These are phyloP conservation scores for Trachelus stipa DNA, from an alignment of 2,888 invertebrate genomes.

Conservation along the genomic window DNA sequence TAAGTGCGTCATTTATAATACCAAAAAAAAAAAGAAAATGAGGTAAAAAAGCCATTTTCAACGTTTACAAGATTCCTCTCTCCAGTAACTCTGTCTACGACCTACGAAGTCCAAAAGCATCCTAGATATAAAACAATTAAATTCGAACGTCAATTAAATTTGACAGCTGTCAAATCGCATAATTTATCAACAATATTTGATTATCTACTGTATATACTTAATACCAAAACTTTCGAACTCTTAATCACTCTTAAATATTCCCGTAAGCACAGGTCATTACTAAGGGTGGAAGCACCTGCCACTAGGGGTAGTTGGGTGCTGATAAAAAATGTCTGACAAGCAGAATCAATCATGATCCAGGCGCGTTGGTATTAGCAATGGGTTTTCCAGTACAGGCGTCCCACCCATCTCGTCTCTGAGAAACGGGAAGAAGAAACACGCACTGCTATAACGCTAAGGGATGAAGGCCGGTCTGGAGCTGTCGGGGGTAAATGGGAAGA, in stretches of 20 bases:
- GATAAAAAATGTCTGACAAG: neutral
- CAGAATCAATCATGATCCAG: slow-evolving; percentile 14
- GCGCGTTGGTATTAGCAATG: neutral
- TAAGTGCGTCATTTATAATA: too few relatives aligned
- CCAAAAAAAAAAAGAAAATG: too few relatives aligned
- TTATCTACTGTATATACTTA: too few relatives aligned
- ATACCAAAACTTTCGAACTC: too few relatives aligned
- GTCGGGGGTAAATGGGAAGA: neutral
- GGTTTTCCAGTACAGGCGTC: neutral
- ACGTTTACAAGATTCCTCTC: neutral
- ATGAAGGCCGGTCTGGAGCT: slow-evolving; percentile 4
- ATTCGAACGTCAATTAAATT: too few relatives aligned
- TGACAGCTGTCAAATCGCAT: too few relatives aligned
- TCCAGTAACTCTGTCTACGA: neutral
- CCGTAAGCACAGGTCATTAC: neutral
- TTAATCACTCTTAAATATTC: neutral
- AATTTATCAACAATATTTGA: too few relatives aligned
- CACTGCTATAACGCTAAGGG: neutral
- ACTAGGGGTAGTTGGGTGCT: neutral
- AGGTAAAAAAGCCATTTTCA: neutral
- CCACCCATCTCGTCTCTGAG: neutral
- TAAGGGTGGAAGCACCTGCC: neutral
- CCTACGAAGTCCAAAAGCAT: neutral
- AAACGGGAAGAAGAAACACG: neutral
- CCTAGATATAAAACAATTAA: too few relatives aligned